Evolutionary conservation across 2,113 vertebrate genomes (phyloP).

Genomic region (Nycticebus coucang): DNA sequence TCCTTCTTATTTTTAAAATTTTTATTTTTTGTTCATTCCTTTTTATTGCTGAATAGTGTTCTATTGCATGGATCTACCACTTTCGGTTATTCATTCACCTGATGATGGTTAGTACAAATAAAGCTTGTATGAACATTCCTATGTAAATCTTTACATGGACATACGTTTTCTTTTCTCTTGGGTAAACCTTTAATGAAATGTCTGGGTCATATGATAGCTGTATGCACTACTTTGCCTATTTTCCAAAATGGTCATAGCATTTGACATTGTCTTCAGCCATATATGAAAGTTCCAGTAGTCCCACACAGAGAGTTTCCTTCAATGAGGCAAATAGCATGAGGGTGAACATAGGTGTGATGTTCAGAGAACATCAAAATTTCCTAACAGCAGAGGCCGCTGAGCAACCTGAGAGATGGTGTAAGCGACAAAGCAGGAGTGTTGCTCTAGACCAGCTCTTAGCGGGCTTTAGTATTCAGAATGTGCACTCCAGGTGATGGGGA

Average conservation of each 20-base stretch:
- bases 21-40: too few relatives aligned
- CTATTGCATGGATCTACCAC: background rate
- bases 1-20: too few relatives aligned
- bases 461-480: background rate
- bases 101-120: background rate
- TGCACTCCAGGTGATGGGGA: too few relatives aligned
- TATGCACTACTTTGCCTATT: background rate
- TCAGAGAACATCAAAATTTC: background rate
- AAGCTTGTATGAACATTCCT: background rate
- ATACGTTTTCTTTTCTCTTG: background rate
- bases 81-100: background rate
- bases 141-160: background rate
- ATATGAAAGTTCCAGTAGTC: background rate
- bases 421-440: background rate
- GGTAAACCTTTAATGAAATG: background rate
- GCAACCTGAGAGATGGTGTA: background rate
- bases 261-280: background rate
- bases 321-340: background rate
- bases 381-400: background rate
- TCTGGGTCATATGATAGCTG: background rate
- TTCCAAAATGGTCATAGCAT: background rate
- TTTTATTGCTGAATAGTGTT: background rate
- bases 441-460: background rate
- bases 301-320: background rate
- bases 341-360: background rate